Conservation (phyloP, 2,888 invertebrate genomes). For the Ethmia dodecea region DNA sequence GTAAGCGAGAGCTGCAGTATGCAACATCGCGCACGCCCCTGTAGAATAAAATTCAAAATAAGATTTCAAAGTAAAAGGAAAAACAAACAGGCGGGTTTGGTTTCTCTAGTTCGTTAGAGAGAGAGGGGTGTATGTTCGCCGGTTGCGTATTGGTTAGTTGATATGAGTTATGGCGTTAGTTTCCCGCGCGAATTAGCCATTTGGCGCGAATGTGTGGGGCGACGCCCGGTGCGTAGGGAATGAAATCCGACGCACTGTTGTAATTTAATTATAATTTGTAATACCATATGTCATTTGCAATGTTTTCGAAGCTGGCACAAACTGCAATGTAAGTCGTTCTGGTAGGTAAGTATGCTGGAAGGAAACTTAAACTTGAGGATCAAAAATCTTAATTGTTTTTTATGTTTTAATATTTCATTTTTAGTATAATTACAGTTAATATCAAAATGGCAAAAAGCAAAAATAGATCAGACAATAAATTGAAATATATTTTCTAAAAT, state of each 20-base stretch:
- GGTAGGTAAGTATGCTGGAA: slow-evolving; percentile 45
- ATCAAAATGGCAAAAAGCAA: no score
- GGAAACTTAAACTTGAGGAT: slow-evolving; percentile 18
- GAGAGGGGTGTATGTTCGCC: slow-evolving; percentile 48
- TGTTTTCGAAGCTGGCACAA: no score
- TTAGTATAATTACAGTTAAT: no score
- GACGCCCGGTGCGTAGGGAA: slow-evolving; percentile 40
- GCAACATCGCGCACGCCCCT: slow-evolving; percentile 79
- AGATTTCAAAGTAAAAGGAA: slow-evolving; percentile 74
- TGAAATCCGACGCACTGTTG: slow-evolving; percentile 2
- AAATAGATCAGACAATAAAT: no score
- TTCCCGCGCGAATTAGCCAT: slow-evolving; percentile 72
- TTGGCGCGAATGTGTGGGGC: slow-evolving; percentile 60
- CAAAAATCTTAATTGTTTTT: no score
- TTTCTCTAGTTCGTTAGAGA: slow-evolving; percentile 67
- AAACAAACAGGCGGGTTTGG: slow-evolving; percentile 63
- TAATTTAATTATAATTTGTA: neutral
- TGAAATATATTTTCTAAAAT: no score
- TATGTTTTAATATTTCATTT: no score
- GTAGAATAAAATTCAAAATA: slow-evolving; percentile 75
- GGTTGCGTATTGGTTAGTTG: slow-evolving; percentile 55
- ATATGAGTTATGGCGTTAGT: slow-evolving; percentile 74
- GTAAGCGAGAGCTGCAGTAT: slow-evolving; percentile 73
- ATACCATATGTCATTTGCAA: neutral
- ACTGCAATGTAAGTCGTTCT: no score